A percentile compares a stretch with the other conserved stretches of the same genome.
Conservation (phyloP, 2,888 invertebrate species). For the Caenorhabditis zanzibari region DNA sequence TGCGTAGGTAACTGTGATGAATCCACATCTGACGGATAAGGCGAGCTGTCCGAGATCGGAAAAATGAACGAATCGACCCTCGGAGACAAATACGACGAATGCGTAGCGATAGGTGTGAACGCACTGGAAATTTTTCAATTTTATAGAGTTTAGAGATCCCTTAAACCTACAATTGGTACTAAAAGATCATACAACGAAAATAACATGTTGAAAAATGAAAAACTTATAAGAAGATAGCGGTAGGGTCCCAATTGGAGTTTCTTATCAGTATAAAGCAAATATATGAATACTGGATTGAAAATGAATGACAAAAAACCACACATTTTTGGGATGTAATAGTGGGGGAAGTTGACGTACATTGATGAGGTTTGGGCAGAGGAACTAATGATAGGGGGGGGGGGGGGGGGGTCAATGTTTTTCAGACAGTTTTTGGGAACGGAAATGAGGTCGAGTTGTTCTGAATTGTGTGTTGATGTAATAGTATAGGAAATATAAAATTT, state of each 20-base stretch:
- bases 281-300: slow-evolving; percentile 27
- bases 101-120: slow-evolving; percentile 30
- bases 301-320: slow-evolving; percentile 22
- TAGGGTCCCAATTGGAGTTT: slow-evolving; percentile 28
- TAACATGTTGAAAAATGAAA: slow-evolving; percentile 36
- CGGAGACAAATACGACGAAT: slow-evolving; percentile 29
- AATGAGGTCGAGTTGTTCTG: no score
- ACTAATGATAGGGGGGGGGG: not conserved
- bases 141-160: no score
- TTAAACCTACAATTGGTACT: slow-evolving; percentile 38
- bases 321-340: slow-evolving; percentile 38
- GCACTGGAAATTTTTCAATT: no score
- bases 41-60: not conserved
- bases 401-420: no score
- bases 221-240: slow-evolving; percentile 13
- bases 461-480: no score
- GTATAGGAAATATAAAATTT: no score
- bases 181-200: slow-evolving; percentile 11
- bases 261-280: slow-evolving; percentile 2
- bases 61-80: slow-evolving; percentile 29
- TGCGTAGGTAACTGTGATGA: slow-evolving; percentile 17
- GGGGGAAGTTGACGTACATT: slow-evolving; percentile 36
- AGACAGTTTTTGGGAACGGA: not conserved
- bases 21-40: slow-evolving; percentile 4
- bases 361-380: not conserved